A percentile compares a stretch with the other conserved stretches of the same genome.
phyloP scores from a whole-genome alignment of 1,140 invertebrate species.

The Agrilus planipennis region DNA sequence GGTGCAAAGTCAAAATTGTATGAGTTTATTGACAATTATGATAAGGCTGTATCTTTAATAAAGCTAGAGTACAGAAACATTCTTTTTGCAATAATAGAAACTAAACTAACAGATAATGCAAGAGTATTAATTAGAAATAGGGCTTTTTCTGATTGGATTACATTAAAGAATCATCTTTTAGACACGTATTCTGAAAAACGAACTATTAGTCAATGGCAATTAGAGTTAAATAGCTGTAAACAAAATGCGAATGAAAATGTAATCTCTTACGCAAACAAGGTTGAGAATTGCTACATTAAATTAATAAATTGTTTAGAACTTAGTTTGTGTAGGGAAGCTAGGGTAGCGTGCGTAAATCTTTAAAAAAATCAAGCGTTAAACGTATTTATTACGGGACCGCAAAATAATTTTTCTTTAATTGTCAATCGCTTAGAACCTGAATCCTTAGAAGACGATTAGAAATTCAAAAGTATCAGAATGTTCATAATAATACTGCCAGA shows the following conservation, averaged over 20 bases:
- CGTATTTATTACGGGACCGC: conserved; percentile 18
- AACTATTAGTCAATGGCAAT: conserved; percentile 7
- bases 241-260: conserved; percentile 17
- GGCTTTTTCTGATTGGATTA: conserved; percentile 2
- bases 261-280: conserved; percentile 14
- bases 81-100: conserved; percentile 6
- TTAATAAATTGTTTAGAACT: conserved; percentile 19
- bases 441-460: no score
- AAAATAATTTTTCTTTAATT: conserved; percentile 11
- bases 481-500: no score
- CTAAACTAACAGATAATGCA: conserved; percentile 6
- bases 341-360: conserved; percentile 14
- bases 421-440: no score
- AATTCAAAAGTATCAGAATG: no score
- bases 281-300: conserved; percentile 21
- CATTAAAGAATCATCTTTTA: conserved; percentile 7
- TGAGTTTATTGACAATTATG: conserved; percentile 8
- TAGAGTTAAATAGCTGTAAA: conserved; percentile 8
- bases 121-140: conserved; percentile 8
- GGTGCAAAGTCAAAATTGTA: conserved; percentile 6
- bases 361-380: conserved; percentile 19
- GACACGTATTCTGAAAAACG: conserved; percentile 6
- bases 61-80: conserved; percentile 4
- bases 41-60: conserved; percentile 3
- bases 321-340: conserved; percentile 12